These are phyloP conservation scores for Coracias cyanogaster DNA, from an alignment of 2,797 vertebrate species.

Conservation along the genomic window DNA sequence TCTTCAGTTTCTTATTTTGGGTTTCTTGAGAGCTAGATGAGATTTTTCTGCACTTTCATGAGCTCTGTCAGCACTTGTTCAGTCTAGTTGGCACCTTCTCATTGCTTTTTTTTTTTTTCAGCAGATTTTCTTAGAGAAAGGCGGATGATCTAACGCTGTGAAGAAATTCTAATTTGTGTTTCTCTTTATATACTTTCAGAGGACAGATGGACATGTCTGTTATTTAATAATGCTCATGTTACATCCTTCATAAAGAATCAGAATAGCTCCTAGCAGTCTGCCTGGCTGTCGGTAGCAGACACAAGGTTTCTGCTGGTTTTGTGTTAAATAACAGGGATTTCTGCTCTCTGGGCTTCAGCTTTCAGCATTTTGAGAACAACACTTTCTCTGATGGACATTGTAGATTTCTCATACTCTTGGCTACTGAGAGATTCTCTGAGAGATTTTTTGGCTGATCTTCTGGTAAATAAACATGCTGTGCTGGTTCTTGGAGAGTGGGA, in stretches of 20 bases:
- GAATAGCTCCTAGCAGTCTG: conserved; percentile 60
- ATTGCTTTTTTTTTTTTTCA: conserved; percentile 43
- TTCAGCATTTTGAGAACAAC: not conserved
- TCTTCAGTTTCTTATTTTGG: conserved; percentile 52
- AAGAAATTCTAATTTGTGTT: conserved; percentile 66
- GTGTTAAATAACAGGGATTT: conserved; percentile 48
- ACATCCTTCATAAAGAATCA: conserved; percentile 47
- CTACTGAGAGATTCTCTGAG: not conserved
- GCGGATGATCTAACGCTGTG: conserved; percentile 57
- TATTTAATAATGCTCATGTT: conserved; percentile 68
- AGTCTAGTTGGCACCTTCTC: conserved; percentile 68
- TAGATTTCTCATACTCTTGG: not conserved
- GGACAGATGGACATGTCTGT: conserved; percentile 71
- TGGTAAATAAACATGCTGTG: not conserved
- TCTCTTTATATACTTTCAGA: conserved; percentile 62
- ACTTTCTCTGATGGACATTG: not conserved
- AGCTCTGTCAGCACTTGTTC: conserved; percentile 74
- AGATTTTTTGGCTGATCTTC: not conserved
- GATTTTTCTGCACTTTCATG: conserved; percentile 64
- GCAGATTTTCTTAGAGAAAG: conserved; percentile 63
- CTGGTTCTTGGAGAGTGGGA: not conserved
- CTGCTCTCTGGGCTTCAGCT: not conserved
- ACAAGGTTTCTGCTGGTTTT: conserved; percentile 35
- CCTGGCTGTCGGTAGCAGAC: conserved; percentile 50
- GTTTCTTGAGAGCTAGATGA: conserved; percentile 53